These are phyloP conservation scores for Eurystomus glaucurus DNA, from an alignment of 2,797 vertebrate genomes.

Conservation along the genomic window DNA sequence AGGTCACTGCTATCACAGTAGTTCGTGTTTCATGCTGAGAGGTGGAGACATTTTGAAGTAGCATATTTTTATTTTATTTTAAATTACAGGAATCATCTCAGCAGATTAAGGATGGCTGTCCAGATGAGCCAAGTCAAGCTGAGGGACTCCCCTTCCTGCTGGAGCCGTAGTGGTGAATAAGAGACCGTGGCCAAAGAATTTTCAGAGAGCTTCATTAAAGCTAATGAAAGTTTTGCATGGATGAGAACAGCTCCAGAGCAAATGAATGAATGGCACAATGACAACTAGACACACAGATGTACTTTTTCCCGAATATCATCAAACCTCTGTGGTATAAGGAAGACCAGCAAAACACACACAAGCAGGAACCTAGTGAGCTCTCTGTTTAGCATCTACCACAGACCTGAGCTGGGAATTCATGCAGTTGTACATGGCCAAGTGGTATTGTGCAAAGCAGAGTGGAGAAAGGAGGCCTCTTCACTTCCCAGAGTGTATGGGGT, in stretches of 20 bases:
- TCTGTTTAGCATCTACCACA: background rate
- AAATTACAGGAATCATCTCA: background rate
- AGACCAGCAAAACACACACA: background rate
- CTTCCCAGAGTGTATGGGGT: no score
- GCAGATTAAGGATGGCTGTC: background rate
- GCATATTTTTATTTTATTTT: background rate
- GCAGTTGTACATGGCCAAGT: background rate
- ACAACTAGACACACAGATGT: background rate
- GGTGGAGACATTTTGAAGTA: background rate
- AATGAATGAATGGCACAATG: background rate
- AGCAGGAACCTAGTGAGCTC: background rate
- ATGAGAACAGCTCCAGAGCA: background rate
- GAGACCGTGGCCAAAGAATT: background rate
- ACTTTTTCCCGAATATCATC: background rate
- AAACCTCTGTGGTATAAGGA: background rate
- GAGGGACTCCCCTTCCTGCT: background rate
- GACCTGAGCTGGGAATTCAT: background rate
- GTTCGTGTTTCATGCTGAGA: background rate
- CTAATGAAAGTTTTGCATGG: background rate
- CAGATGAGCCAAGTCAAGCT: background rate
- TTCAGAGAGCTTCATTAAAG: background rate
- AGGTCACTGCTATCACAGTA: background rate
- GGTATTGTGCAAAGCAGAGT: background rate
- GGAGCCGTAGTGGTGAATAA: accelerated
- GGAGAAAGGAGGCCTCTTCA: background rate